A percentile compares a stretch with the other conserved stretches of the same genome.
Conservation (phyloP, 2,113 vertebrate genomes). For the Lanius ludovicianus region DNA sequence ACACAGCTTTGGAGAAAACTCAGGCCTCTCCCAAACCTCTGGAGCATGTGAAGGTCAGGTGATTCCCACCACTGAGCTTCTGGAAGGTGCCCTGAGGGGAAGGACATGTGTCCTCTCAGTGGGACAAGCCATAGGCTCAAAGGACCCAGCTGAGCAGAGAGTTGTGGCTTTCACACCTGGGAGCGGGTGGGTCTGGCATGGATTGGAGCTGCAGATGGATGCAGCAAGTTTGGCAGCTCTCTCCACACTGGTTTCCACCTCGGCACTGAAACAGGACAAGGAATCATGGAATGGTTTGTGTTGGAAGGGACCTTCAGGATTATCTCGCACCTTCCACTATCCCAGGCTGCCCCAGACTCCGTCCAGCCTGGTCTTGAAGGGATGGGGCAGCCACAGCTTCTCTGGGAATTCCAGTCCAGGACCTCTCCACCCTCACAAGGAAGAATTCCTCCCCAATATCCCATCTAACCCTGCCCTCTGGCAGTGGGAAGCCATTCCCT, state of each 20-base stretch:
- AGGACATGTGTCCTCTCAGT: background rate
- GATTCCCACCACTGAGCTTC: background rate
- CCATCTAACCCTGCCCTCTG: accelerated
- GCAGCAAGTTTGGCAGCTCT: background rate
- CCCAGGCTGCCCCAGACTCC: accelerated
- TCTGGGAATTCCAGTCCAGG: background rate
- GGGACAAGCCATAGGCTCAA: background rate
- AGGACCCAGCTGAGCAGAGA: background rate
- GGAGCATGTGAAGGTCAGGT: accelerated
- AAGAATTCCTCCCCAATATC: background rate
- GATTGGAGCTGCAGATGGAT: background rate
- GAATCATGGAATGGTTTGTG: background rate
- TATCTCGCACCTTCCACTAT: accelerated
- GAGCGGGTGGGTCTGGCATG: background rate
- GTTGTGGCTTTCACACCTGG: background rate
- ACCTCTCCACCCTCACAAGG: accelerated
- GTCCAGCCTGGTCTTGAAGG: background rate
- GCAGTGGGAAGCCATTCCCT: background rate
- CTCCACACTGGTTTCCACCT: background rate
- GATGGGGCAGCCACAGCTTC: background rate
- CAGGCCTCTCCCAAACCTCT: background rate
- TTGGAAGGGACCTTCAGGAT: background rate
- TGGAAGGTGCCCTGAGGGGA: background rate
- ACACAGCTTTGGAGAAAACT: background rate
- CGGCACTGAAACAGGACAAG: too few species aligned